Base-by-base conservation (phyloP, 2,888 invertebrate genomes). In the Amphipoea lucens region DNA sequence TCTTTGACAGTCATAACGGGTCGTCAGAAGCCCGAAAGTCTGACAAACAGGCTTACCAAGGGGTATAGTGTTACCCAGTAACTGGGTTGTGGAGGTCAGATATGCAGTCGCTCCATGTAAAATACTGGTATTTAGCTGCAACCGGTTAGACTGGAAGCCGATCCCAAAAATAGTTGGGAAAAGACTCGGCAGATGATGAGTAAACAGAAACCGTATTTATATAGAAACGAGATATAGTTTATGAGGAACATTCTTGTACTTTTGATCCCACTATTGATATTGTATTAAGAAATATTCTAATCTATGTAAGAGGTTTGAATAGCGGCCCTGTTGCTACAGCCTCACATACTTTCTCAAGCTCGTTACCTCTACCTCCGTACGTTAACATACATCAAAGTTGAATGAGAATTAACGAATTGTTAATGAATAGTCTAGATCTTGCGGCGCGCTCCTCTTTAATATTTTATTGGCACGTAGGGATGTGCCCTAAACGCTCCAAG, bases 401-500 rank as follows among this genome's bases (percentile, higher is more conserved):
- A 83, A 89, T 86, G 78, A 81, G 84, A 83, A 79, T 88, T 89
- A 82, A 79, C 82, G 85, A 87, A 90, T 90, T 79, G 83, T 85
- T 90, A 90, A 91, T 90, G 88, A 90, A 89, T 88, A 88, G 89
- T 84, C 83, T 85, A 48, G 11, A 90, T 87, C 85, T 87, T 87
- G 89, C 82, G 90, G 88, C 87, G 82, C 77, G 83, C 81, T 83
- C 79, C 75, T 81, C 71, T 83, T 91, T 87, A 90, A 91, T 91
- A 91, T 91, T 90, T 91, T 83, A 91, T 86, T 68, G 81, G 69
- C 70, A 78, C 83, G 86, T 85, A 85, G 88, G 89, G 90, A 87
- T 88, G 87, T 87, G 83, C 85, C 79, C 87, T 87, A 88, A 87
- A 91, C 92, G 90, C 86, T 92, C 89, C 90, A 90, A 94, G 93